These are phyloP conservation scores for Hestina assimilis DNA, from an alignment of 1,140 invertebrate species.

Conservation along the genomic window DNA sequence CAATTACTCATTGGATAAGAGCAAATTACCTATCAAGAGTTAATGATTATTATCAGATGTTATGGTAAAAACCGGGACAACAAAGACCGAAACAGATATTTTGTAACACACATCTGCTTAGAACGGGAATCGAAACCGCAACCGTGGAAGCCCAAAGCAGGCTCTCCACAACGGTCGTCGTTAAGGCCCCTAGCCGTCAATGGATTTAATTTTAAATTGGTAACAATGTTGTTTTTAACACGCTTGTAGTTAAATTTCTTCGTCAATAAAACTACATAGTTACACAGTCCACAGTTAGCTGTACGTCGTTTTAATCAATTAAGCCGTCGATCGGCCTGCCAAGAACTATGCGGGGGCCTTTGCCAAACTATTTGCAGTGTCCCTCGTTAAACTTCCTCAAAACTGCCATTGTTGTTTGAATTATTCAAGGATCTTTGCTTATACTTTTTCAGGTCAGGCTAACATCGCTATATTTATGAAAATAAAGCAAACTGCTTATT, in stretches of 20 bases:
- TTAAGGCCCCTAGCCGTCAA: too few species aligned
- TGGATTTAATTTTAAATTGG: too few species aligned
- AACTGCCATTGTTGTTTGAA: constrained; percentile 24
- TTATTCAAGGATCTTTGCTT: constrained; percentile 29
- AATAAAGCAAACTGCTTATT: neutral
- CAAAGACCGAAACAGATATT: too few species aligned
- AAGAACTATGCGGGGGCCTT: constrained; percentile 26
- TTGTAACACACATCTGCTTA: too few species aligned
- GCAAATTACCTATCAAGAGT: too few species aligned
- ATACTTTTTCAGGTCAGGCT: constrained; percentile 12
- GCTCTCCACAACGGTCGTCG: too few species aligned
- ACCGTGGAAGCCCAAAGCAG: too few species aligned
- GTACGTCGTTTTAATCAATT: constrained; percentile 31
- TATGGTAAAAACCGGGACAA: too few species aligned
- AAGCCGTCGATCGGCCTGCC: constrained; percentile 29
- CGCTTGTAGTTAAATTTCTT: neutral
- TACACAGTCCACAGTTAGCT: constrained; percentile 7
- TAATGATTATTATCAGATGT: too few species aligned
- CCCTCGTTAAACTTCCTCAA: constrained; percentile 29
- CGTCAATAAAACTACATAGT: constrained; percentile 5
- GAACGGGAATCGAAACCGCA: too few species aligned
- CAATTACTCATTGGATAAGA: too few species aligned
- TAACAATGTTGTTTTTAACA: neutral
- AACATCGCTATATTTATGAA: neutral
- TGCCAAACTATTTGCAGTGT: constrained; percentile 35